Base-by-base conservation (phyloP, 2,797 vertebrate species). In the Furcifer pardalis region DNA sequence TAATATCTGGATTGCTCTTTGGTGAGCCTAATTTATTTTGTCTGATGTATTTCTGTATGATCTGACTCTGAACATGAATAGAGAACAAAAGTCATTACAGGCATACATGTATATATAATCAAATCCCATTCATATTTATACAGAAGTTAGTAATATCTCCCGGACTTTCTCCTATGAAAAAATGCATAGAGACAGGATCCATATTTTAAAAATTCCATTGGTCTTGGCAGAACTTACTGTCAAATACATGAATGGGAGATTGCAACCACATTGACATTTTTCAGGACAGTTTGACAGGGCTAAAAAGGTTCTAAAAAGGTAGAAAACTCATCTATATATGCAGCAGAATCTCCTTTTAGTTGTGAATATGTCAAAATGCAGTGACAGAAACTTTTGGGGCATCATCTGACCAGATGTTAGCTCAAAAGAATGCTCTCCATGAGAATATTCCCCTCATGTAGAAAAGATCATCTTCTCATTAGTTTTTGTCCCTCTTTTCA, bases 271-370 rank as follows among this genome's bases (percentile, higher is more conserved):
- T 6, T 85, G 84, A 81, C 71, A 85, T 68, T 81, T 81, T 85
- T 85, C 78, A 85, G 71, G 78, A 35, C 78, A 85, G 71, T 81
- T 75, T 81, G 71, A 74, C 65, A 42, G 21, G 42, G 27, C 21
- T 56, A 56, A 78, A 74, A 85, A 65, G 4, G 65, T 7, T 27
- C 37, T 37, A 19, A n/a, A 37, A 5, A 21, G 21, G 30, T 68
- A 15, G 46, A 62, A 75, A 75, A 15, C 71, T 80, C 69, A 80
- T 85, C 71, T 62, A 68, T 75, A 76, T 80, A 37, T 66, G 71
- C 46, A 84, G 72, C 72, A 40, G 2, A 75, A 81, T 59, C 46
- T 76, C 12, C 74, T 35, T 19, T 75, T 74, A 79, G 35, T 80
- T 66, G 35, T 27, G 13, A 35, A 59, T 35, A 68, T 71, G 17